Base-by-base conservation (phyloP, 2,113 vertebrate genomes). In the Ctenomys sociabilis region DNA sequence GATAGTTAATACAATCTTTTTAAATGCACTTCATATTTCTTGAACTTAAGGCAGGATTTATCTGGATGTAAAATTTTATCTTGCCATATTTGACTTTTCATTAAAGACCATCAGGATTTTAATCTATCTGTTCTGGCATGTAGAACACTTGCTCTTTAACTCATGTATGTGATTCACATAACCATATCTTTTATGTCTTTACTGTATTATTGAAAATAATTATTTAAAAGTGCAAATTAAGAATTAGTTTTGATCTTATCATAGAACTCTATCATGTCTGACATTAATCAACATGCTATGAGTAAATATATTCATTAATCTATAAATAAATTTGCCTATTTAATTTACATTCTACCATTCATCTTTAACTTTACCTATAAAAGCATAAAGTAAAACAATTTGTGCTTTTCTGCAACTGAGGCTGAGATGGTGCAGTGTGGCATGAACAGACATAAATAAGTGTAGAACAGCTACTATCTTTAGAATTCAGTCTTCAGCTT, bases 1-100 rank as follows among this genome's bases (percentile, higher is more conserved):
- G 7, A 59, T 75, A 43, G 35, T 78, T 86, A 85, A 73, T 45
- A 40, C 37, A 8, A 26, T 94, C 32, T 94, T 28, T 85, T 88
- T 61, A 75, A 90, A 52, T 81, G 24, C 5, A 49, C n/a, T 63
- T 94, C 3, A 1, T 32, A 88, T 32, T 59, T 96, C n/a, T 88
- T 88, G 4, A 96, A 84, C 1, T 1, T 73, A 77, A 88, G 61
- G 35, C 4, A 81, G 32, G 85, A 75, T 85, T 95, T 63, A 88
- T 68, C n/a, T 43, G 3, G 19, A 63, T 92, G 11, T 82, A 90
- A 95, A 95, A 93, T 49, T 81, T 94, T 78, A 88, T 45, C 22
- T 82, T 95, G 35, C 13, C 61, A 19, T 45, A 19, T 45, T 87
- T 93, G 61, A 89, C 37, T 30, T 83, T 72, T 90, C 90, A 84